Evolutionary conservation across 2,888 invertebrate species (phyloP).

Genomic region (Phlogophora meticulosa): DNA sequence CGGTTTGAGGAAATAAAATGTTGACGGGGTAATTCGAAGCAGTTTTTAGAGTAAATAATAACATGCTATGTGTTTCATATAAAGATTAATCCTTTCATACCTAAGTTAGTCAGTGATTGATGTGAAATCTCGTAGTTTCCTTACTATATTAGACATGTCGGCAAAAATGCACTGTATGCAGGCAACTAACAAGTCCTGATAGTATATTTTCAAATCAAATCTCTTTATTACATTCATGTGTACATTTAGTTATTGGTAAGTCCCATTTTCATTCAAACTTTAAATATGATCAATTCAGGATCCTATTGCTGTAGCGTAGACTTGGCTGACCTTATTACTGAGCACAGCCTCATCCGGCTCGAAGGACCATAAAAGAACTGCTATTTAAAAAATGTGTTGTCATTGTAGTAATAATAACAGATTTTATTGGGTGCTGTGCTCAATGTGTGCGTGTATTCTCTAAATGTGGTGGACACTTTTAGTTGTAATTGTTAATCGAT

Average conservation of each 20-base stretch:
- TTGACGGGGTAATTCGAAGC: background rate
- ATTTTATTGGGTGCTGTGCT: too few relatives aligned
- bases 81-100: background rate
- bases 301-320: too few relatives aligned
- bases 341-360: too few relatives aligned
- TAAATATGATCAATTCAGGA: too few relatives aligned
- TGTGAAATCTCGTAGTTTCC: background rate
- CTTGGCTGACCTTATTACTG: too few relatives aligned
- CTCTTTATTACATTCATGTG: too few relatives aligned
- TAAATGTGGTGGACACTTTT: background rate
- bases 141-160: background rate
- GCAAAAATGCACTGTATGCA: conserved; percentile 2
- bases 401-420: too few relatives aligned
- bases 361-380: too few relatives aligned
- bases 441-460: background rate
- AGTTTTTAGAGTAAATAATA: background rate
- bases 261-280: too few relatives aligned
- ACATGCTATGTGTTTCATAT: background rate
- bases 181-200: background rate
- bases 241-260: too few relatives aligned
- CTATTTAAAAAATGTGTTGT: too few relatives aligned
- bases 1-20: background rate
- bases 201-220: too few relatives aligned
- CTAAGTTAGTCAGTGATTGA: background rate
- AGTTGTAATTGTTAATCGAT: conserved; percentile 25